Base-by-base conservation (phyloP, 2,888 invertebrate species). In the Nomada ruficornis region DNA sequence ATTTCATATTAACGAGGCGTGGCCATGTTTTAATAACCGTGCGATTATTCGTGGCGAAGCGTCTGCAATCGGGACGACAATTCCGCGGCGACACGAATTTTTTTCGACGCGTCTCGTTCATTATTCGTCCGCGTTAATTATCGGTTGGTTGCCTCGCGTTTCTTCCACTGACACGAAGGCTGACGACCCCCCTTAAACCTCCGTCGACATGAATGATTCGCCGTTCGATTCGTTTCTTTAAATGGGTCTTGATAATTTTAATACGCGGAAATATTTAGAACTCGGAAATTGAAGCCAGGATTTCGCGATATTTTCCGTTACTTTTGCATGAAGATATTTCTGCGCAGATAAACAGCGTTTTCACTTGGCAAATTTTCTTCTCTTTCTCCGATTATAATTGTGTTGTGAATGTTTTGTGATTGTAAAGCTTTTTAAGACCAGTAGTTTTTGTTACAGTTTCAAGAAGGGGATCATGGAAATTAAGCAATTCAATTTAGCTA, bases 21-120 rank as follows among this genome's bases (percentile, higher is more conserved):
- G 84, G 59, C 70, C 73, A 67, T 69, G 73, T 82, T 86, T 84
- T 75, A 85, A 86, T 86, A 86, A 88, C 80, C 7, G 23, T 20
- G 26, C 62, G 75, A 76, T 65, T 65, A 67, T 74, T 67, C 42
- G n/a, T 0, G 9, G 13, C 60, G 60, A 18, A 5, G 47, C 11
- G n/a, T 44, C 50, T 52, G 50, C 52, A 5, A 42, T 42, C 42
- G 60, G 4, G 60, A 44, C 44, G 44, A 63, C 62, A 11, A 36
- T 57, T 15, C 57, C 57, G 57, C 57, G 29, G 15, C 15, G n/a
- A 15, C 26, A 4, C 11, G 47, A 10, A 59, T 59, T 26, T 68
- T 68, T 47, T 15, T 20, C 54, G 20, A 54, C 10, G 5, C 23
- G 44, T 18, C 26, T 13, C 23, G 42, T n/a, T 70, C 60, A 7